A percentile compares a stretch with the other conserved stretches of the same genome.
Evolutionary conservation across 2,113 vertebrate genomes (phyloP).

Genomic region (Spheniscus mendiculus): DNA sequence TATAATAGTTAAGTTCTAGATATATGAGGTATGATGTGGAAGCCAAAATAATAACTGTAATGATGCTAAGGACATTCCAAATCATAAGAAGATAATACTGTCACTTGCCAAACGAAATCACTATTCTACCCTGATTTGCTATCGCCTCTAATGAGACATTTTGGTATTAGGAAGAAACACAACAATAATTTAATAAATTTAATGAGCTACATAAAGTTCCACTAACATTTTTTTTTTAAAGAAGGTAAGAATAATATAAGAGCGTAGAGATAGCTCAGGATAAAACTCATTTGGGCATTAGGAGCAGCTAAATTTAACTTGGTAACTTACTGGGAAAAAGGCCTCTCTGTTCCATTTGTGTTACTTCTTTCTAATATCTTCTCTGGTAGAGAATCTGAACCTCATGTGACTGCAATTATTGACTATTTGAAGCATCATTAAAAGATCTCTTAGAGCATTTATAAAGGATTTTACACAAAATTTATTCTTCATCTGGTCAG

Average conservation of each 20-base stretch:
- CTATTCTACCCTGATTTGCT: background rate
- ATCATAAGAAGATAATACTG: background rate
- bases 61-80: background rate
- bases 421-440: background rate
- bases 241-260: background rate
- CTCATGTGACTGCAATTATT: background rate
- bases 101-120: background rate
- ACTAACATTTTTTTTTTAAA: background rate
- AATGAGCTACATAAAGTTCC: background rate
- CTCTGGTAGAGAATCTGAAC: background rate
- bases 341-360: background rate
- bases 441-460: background rate
- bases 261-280: background rate
- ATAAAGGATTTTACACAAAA: background rate
- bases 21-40: background rate
- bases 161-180: background rate
- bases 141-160: background rate
- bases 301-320: background rate
- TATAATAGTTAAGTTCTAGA: background rate
- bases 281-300: background rate
- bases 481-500: background rate
- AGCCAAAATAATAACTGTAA: background rate
- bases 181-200: background rate
- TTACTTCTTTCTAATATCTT: background rate
- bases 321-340: background rate